Base-by-base conservation (phyloP, 2,113 vertebrate species). In the Etia nguti region DNA sequence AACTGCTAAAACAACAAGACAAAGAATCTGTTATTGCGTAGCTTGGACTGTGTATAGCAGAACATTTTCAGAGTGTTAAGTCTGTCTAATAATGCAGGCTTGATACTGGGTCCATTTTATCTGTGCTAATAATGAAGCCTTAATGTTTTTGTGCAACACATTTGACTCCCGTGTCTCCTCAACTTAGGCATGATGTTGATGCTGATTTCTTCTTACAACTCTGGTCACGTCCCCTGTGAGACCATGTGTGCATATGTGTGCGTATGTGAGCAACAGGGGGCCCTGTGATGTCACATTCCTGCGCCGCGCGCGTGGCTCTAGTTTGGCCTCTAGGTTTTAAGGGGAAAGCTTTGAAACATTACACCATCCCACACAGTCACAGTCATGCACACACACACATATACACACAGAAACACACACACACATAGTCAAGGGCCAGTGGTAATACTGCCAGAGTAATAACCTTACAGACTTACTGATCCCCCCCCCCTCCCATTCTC, bases 401-500 rank as follows among this genome's bases (percentile, higher is more conserved):
- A 62, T n/a, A 65, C 60, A 65, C 60, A 36, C 31, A 1, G 13
- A 70, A 65, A 22, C 57, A 29, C 59, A 62, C 59, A 92, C 94
- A 92, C 92, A 95, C 95, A 94, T 93, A 95, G 96, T 96, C 95
- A 96, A 96, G 96, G 96, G 95, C 95, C 96, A 97, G 92, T 94
- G 95, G 96, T 96, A 96, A 97, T 96, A 95, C 96, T 96, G 96
- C 96, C 92, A 95, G 93, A 95, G 94, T 96, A 97, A 97, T 96
- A 97, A 96, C 96, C 96, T 96, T 95, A 95, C 95, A 95, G 94
- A 95, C 96, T 96, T 95, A 96, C 95, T 96, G 95, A 96, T 95
- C 91, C 90, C 84, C 90, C 90, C 84, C 90, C 93, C 92, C 94
- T 93, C 93, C 91, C 88, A 73, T 95, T 93, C 92, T 92, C 93